Evolutionary conservation across 2,113 vertebrate genomes (phyloP), one percentile per base, ranked within the genome.

Genomic region (Myxocyprinus asiaticus): DNA sequence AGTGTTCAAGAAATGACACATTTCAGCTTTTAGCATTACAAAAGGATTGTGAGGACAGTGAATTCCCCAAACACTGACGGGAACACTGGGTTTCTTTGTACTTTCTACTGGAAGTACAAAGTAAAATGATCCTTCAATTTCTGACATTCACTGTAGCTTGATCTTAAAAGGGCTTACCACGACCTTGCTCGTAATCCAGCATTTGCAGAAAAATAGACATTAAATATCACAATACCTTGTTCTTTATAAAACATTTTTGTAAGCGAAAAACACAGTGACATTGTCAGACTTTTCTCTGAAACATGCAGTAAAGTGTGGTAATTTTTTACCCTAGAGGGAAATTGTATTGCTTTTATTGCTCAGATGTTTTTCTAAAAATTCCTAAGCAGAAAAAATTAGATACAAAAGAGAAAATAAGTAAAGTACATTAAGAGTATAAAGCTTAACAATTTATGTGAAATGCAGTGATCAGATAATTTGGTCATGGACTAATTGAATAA

Each of bases 61-160:
- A 43, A 59, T 59, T 72, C 43, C 55, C 69, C 44, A 72, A 72
- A 59, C 69, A 17, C 55, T 59, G 69, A 72, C 69, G 11, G 9
- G 6, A 59, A 72, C 69, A 42, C 69, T 14, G 12, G 0, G 53
- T 56, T 67, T 48, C n/a, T 48, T 67, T 67, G 45, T 48, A 6
- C 45, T 45, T 59, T 72, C 69, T n/a, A n/a, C 43, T 5, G 45
- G 43, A 72, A 72, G 69, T 47, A 59, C 69, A 72, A n/a, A 72
- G 55, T 72, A 22, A 59, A n/a, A n/a, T n/a, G n/a, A n/a, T 72
- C 55, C 69, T 47, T 72, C 43, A 17, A 45, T 12, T 72, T 72
- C 69, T 72, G 55, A 72, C 69, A 59, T 17, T 45, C 55, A n/a
- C 11, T 59, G 9, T 72, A 47, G 69, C 44, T 50, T 33, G 22